phyloP scores from a whole-genome alignment of 2,888 invertebrate species.

The Schrankia costaestrigalis region DNA sequence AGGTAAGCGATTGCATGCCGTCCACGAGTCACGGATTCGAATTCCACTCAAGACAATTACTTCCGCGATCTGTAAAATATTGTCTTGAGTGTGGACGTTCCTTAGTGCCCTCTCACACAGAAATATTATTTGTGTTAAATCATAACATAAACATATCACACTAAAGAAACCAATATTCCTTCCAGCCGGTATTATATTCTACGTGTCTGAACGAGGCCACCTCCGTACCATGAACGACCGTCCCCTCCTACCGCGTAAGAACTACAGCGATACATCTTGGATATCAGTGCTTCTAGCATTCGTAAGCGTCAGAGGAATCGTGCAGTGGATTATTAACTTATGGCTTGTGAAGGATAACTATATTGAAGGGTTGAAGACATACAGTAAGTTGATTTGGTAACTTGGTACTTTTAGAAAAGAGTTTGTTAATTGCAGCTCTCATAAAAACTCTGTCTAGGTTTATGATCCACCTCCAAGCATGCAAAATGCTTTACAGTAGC shows the following conservation, averaged over 20 bases:
- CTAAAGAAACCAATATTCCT: not conserved
- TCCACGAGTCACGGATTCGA: no score
- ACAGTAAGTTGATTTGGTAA: conserved; percentile 43
- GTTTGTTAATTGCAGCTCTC: no score
- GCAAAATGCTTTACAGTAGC: no score
- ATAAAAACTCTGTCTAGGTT: no score
- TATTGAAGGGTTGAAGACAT: conserved; percentile 42
- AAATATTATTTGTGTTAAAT: no score
- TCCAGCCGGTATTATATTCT: conserved; percentile 35
- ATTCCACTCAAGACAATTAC: no score
- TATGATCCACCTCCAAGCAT: no score
- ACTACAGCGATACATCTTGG: conserved; percentile 58
- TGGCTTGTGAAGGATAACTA: conserved; percentile 69
- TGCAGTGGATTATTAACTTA: conserved; percentile 65
- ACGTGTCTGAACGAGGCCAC: conserved; percentile 30
- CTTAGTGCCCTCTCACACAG: no score
- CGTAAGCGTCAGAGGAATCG: conserved; percentile 53
- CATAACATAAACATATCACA: no score
- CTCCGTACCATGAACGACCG: conserved; percentile 31
- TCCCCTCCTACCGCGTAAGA: not conserved
- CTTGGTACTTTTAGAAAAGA: not conserved
- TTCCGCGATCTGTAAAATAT: no score
- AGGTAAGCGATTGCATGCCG: no score
- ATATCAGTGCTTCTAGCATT: conserved; percentile 59
- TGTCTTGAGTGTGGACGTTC: no score